Evolutionary conservation across 2,797 vertebrate species (phyloP).

Genomic region (Triplophysa yarkandensis): DNA sequence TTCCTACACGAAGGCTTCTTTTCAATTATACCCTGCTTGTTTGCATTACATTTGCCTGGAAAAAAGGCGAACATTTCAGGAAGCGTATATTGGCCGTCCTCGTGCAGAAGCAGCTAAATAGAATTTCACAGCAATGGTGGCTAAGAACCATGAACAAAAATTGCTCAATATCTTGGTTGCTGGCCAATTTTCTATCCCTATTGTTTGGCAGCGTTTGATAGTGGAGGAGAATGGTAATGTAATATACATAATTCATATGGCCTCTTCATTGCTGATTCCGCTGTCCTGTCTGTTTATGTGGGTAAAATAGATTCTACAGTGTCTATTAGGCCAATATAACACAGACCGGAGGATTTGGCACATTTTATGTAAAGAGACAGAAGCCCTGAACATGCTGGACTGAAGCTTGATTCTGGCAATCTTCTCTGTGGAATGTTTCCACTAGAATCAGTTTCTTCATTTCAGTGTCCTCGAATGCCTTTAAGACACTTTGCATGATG

Average conservation of each 20-base stretch:
- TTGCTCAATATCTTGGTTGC: conserved; percentile 89
- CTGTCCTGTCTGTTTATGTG: conserved; percentile 87
- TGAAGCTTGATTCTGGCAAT: conserved; percentile 12
- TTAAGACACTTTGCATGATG: not conserved
- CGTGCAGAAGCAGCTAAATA: conserved; percentile 86
- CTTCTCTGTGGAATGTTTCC: conserved; percentile 27
- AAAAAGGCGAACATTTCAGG: conserved; percentile 73
- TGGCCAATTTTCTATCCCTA: conserved; percentile 83
- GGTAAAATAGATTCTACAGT: conserved; percentile 84
- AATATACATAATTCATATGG: conserved; percentile 94
- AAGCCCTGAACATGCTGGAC: conserved; percentile 40
- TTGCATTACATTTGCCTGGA: conserved; percentile 86
- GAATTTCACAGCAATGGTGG: conserved; percentile 90
- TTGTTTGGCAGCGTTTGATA: conserved; percentile 78
- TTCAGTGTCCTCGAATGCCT: conserved; percentile 24
- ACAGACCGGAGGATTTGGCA: conserved; percentile 76
- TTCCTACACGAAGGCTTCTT: conserved; percentile 84
- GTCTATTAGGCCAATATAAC: conserved; percentile 82
- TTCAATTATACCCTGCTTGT: conserved; percentile 94
- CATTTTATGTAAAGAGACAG: conserved; percentile 74
- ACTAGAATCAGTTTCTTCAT: conserved; percentile 18
- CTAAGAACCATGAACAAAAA: conserved; percentile 90
- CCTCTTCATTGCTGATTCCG: conserved; percentile 80
- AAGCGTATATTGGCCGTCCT: conserved; percentile 80
- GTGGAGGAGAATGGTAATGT: conserved; percentile 82